These are phyloP conservation scores for Stylophora pistillata DNA, from an alignment of 64 coral and sea anemone species.

Conservation along the genomic window DNA sequence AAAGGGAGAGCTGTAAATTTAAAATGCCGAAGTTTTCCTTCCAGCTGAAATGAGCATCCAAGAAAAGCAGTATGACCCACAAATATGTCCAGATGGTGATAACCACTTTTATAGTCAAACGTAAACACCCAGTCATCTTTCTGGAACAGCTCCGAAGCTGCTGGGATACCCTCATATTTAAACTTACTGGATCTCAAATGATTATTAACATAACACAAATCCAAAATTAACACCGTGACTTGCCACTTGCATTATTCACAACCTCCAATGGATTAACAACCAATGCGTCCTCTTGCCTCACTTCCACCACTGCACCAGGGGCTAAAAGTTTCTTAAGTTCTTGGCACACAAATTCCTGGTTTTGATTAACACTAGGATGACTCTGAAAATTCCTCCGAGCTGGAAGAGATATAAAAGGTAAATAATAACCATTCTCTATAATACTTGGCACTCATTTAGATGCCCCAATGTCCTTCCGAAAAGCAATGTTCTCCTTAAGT, in stretches of 20 bases:
- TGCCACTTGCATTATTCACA: conserved; percentile 14
- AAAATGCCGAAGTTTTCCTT: conserved; percentile 40
- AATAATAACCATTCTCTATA: conserved; percentile 28
- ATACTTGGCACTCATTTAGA: conserved; percentile 31
- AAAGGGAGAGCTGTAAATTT: conserved; percentile 45
- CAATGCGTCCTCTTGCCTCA: neutral
- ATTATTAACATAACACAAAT: conserved; percentile 58
- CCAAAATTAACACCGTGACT: conserved; percentile 32
- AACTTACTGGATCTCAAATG: conserved; percentile 51
- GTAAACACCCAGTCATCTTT: conserved; percentile 31
- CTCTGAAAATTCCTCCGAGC: conserved; percentile 1
- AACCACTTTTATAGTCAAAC: conserved; percentile 48
- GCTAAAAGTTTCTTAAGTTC: conserved; percentile 29
- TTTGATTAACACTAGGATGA: neutral
- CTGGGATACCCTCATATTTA: conserved; percentile 54
- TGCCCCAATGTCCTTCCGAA: conserved; percentile 32
- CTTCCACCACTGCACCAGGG: conserved; percentile 36
- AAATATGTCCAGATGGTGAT: conserved; percentile 42
- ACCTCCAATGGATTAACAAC: conserved; percentile 46
- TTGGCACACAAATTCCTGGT: neutral
- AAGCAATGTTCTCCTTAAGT: conserved; percentile 26
- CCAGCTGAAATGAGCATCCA: conserved; percentile 29
- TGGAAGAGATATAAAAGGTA: conserved; percentile 46
- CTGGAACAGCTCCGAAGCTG: neutral
- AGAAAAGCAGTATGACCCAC: conserved; percentile 30